Evolutionary conservation across 1,140 invertebrate species (phyloP), one percentile per base, ranked within the genome.

Genomic region (Ericerus pela): DNA sequence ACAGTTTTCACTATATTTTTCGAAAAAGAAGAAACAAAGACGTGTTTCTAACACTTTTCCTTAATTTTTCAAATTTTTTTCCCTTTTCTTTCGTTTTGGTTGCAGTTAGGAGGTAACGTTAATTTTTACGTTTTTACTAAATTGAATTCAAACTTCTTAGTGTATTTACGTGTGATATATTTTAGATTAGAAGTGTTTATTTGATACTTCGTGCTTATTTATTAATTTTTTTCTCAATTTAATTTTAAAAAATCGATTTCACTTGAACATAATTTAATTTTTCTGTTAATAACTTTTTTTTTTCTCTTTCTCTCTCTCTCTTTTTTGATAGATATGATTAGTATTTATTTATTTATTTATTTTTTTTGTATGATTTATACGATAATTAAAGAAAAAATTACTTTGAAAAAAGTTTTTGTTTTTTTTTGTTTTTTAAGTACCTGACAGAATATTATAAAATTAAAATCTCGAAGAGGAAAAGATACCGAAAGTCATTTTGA

Each of bases 91-190:
- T 51, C 26, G 26, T 47, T 33, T 47, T 47, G 41, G 22, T 47
- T 47, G 20, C 26, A 33, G 8, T 33, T 24, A 47, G 26, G 20
- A 47, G 2, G 22, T 38, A 14, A 16, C 36, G n/a, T 38, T 6
- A 16, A 6, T 38, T 38, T 14, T 38, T 38, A 16, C 14, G 5
- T 38, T 38, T 38, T n/a, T 47, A 6, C 20, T 47, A 47, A n/a
- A n/a, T n/a, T n/a, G n/a, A n/a, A n/a, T n/a, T 47, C 41, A 47
- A 47, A 47, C 26, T 47, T 47, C 41, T 18, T 47, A 47, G 41
- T 47, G 41, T 47, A 47, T 47, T 47, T 47, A 47, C 41, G 41
- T 47, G 41, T 47, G 41, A 47, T 47, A 38, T 38, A 47, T 47
- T 24, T 18, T 47, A 47, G 30, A 33, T n/a, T 33, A 33, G 41